Percentiles rank a stretch among this genome's conserved stretches.
Evolutionary conservation across 2,888 invertebrate genomes (phyloP).

Genomic region (Pachymerium ferrugineum): DNA sequence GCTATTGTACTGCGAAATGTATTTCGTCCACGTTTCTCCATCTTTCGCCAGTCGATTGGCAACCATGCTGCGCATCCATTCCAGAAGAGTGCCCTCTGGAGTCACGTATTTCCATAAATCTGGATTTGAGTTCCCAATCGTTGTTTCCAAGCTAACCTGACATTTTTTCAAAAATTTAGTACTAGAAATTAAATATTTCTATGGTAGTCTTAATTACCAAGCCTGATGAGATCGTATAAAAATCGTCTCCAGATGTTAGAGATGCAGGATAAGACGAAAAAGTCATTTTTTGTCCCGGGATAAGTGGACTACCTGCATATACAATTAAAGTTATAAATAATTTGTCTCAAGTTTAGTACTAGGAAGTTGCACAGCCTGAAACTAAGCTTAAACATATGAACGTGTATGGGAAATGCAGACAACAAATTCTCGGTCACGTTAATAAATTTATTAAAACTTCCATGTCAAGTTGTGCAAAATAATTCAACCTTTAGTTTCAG

Average conservation of each 20-base stretch:
- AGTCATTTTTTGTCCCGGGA: conserved; percentile 63
- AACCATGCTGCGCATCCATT: conserved; percentile 71
- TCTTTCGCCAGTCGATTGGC: conserved; percentile 72
- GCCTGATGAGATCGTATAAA: conserved; percentile 61
- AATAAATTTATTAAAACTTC: too few species aligned
- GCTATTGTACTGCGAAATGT: conserved; percentile 65
- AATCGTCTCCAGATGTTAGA: conserved; percentile 50
- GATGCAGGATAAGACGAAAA: conserved; percentile 78
- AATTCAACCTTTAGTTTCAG: conserved; percentile 46
- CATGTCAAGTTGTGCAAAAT: too few species aligned
- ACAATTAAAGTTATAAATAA: too few species aligned
- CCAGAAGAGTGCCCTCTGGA: conserved; percentile 59
- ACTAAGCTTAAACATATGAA: too few species aligned
- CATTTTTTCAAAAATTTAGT: not conserved
- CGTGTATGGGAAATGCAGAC: too few species aligned
- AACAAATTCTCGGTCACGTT: too few species aligned
- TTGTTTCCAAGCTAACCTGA: conserved; percentile 65
- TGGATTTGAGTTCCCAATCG: conserved; percentile 67
- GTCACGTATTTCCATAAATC: conserved; percentile 64
- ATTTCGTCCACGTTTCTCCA: conserved; percentile 66
- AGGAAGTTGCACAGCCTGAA: too few species aligned
- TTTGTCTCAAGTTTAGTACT: too few species aligned
- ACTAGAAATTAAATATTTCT: not conserved
- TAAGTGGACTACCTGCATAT: conserved; percentile 45
- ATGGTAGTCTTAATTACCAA: conserved; percentile 53